These are phyloP conservation scores for Lampris megalopsis DNA, from an alignment of 2,113 vertebrate genomes.

Conservation along the genomic window DNA sequence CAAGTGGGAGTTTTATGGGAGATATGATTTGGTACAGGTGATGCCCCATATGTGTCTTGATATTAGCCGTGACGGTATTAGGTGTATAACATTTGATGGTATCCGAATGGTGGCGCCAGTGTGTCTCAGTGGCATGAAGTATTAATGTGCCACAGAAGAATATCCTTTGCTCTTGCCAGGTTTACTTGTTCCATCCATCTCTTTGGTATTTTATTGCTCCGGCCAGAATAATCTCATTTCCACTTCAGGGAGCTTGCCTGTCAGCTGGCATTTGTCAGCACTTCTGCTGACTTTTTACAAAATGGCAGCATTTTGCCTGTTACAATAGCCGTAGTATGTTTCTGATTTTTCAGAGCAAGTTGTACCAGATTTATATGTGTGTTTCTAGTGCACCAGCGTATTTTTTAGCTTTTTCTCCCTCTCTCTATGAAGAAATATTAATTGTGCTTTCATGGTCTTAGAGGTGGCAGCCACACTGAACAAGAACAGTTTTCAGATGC, in stretches of 20 bases:
- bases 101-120: not conserved
- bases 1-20: too few relatives aligned
- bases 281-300: not conserved
- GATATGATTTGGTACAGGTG: too few relatives aligned
- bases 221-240: slow-evolving; percentile 39
- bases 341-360: slow-evolving; percentile 14
- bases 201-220: slow-evolving; percentile 1
- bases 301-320: not conserved
- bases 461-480: not conserved
- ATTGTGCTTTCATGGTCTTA: slow-evolving; percentile 7
- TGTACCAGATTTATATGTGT: slow-evolving; percentile 19
- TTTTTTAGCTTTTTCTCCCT: slow-evolving; percentile 1
- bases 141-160: not conserved
- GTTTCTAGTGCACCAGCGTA: slow-evolving; percentile 16
- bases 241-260: slow-evolving; percentile 17
- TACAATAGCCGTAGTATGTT: slow-evolving; percentile 8
- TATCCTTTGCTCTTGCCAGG: not conserved
- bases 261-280: slow-evolving; percentile 39
- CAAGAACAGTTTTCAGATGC: not conserved
- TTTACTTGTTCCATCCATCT: slow-evolving; percentile 1
- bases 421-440: not conserved
- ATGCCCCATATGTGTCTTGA: not conserved
- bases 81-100: not conserved
- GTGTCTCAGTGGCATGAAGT: slow-evolving; percentile 9
- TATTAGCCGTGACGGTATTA: not conserved